Conservation (phyloP, 2,113 vertebrate species). For the Callocephalon fimbriatum region DNA sequence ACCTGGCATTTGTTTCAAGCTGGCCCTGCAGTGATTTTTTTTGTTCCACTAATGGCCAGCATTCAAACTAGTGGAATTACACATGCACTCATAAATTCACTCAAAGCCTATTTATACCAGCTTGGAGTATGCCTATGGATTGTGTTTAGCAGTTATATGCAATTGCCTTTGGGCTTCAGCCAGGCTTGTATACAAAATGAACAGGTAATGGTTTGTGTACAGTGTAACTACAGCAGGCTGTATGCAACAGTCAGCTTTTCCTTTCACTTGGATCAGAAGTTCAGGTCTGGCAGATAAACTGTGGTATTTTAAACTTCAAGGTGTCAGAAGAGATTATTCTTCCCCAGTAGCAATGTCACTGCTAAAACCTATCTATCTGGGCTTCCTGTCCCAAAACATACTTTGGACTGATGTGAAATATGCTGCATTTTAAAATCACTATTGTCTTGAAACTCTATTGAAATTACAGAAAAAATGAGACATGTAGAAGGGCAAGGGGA, state of each 20-base stretch:
- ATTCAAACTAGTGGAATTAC: neutral
- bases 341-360: neutral
- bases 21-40: neutral
- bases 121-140: neutral
- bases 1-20: neutral
- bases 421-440: neutral
- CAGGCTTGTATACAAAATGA: neutral
- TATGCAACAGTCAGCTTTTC: neutral
- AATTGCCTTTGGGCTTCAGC: neutral
- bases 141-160: neutral
- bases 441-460: neutral
- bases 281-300: neutral
- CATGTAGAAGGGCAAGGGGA: neutral
- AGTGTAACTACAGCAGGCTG: neutral
- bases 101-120: neutral
- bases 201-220: neutral
- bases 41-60: neutral
- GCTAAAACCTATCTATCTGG: neutral
- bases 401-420: neutral
- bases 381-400: neutral
- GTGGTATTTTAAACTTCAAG: neutral
- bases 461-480: neutral
- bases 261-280: neutral
- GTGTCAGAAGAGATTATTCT: neutral
- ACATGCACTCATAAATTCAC: neutral